A percentile compares a stretch with the other conserved stretches of the same genome.
Evolutionary conservation across 1,140 invertebrate species (phyloP).

Genomic region (Pogonus chalceus): DNA sequence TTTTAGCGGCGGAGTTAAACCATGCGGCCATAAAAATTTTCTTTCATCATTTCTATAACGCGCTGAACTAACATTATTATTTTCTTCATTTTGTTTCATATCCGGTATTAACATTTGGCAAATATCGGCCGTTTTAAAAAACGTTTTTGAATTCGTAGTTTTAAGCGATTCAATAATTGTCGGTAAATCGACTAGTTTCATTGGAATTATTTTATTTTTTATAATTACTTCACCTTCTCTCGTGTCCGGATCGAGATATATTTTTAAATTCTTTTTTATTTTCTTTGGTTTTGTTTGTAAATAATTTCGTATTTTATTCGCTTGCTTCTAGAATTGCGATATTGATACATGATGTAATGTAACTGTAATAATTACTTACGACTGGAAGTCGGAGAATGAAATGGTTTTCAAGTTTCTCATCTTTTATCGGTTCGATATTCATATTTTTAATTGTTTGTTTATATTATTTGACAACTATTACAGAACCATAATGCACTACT

Average conservation of each 20-base stretch:
- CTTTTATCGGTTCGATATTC: no score
- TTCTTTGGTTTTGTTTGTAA: slow-evolving; percentile 25
- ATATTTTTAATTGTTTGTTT: no score
- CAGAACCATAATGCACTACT: no score
- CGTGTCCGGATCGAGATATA: slow-evolving; percentile 21
- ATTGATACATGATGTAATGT: slow-evolving; percentile 2
- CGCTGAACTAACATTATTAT: slow-evolving; percentile 9
- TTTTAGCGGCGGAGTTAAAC: slow-evolving; percentile 28
- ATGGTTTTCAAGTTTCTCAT: slow-evolving; percentile 29
- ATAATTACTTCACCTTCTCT: slow-evolving; percentile 17
- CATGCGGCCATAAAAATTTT: slow-evolving; percentile 19
- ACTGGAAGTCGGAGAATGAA: slow-evolving; percentile 28
- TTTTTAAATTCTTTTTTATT: slow-evolving; percentile 23
- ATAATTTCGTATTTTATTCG: slow-evolving; percentile 18
- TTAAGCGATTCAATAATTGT: slow-evolving; percentile 31
- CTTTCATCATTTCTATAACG: slow-evolving; percentile 5
- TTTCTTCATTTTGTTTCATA: slow-evolving; percentile 9
- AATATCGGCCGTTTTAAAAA: slow-evolving; percentile 31
- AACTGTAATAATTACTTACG: slow-evolving; percentile 16
- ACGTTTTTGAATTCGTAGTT: slow-evolving; percentile 21
- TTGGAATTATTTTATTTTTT: slow-evolving; percentile 18
- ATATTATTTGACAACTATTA: no score
- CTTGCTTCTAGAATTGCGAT: slow-evolving; percentile 19
- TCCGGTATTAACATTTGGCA: slow-evolving; percentile 25
- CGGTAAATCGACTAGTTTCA: slow-evolving; percentile 25